Conservation (phyloP, 2,888 invertebrate species). For the Didymodactylos carnosus region DNA sequence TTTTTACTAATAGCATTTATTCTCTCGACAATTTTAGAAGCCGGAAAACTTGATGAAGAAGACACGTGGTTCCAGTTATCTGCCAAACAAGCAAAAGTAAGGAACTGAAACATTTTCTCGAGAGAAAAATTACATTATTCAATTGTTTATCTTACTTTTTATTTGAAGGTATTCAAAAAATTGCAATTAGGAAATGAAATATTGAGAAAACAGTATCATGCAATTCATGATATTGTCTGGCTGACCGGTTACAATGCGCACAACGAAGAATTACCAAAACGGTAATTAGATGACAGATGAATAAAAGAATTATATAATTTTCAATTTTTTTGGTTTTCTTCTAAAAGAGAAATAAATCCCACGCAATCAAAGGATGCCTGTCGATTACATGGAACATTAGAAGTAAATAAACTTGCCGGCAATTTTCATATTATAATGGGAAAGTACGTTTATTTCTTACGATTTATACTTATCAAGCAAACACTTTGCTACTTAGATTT, state of each 20-base stretch:
- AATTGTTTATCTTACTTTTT: background rate
- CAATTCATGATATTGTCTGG: constrained; percentile 66
- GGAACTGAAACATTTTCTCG: background rate
- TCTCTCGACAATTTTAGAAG: no score
- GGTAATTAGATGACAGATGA: background rate
- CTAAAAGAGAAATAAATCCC: constrained; percentile 39
- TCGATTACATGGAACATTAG: constrained; percentile 53
- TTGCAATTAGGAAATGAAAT: constrained; percentile 48
- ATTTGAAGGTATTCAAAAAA: background rate
- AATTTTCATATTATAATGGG: constrained; percentile 84
- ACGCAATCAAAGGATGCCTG: constrained; percentile 58
- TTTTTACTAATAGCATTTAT: no score
- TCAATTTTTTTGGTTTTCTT: background rate
- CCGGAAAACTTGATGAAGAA: constrained; percentile 60
- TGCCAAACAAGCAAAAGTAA: constrained; percentile 22
- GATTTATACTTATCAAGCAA: background rate
- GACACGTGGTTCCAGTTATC: constrained; percentile 50
- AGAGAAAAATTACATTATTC: background rate
- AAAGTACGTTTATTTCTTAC: constrained; percentile 37
- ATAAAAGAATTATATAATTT: no score
- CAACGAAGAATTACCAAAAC: constrained; percentile 18
- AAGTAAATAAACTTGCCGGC: constrained; percentile 79
- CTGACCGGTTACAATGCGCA: constrained; percentile 27
- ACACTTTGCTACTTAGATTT: background rate
- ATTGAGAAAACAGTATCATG: constrained; percentile 72